Evolutionary conservation across 1,140 invertebrate species (phyloP), one percentile per base, ranked within the genome.

Genomic region (Agraylea sexmaculata): DNA sequence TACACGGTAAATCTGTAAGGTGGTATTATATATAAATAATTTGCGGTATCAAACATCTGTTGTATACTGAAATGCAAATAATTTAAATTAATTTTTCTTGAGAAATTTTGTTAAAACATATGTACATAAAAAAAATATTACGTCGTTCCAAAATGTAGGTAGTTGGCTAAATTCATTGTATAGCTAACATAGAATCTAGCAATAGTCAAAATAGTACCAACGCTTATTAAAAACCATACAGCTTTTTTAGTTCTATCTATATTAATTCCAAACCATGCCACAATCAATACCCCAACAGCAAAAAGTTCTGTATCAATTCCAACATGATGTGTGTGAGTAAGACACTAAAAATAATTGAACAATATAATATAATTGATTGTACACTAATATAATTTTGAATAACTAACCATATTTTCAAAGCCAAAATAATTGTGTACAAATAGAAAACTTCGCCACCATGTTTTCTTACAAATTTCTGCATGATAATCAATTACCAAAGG

Each of bases 251-350:
- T 58, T 62, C 74, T 32, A 69, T 76, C 59, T 70, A 77, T 0
- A n/a, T 34, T 33, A 4, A 13, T 33, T 41, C 27, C 34, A 42
- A 84, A 50, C 0, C 71, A 54, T 12, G 75, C 62, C 2, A 85
- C 66, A 44, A 90, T 62, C 1, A 87, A 36, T 0, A 83, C 80
- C 0, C 82, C 77, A 3, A 83, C 51, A 0, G 75, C 55, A 53
- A 87, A 88, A 10, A 89, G 64, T 62, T 88, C 83, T 39, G 83
- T 86, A 51, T 91, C 87, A 50, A 88, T 87, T 7, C 85, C 84
- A 39, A 90, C 36, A 43, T 81, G 78, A 55, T 81, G 78, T 0
- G 77, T 81, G 38, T 81, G 77, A 1, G 77, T 80, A 12, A 80
- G 53, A 50, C 78, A 81, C 75, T 77, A 50, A 18, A 66, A 20